phyloP scores from a whole-genome alignment of 2,113 vertebrate species.

The Paradisaea rubra region DNA sequence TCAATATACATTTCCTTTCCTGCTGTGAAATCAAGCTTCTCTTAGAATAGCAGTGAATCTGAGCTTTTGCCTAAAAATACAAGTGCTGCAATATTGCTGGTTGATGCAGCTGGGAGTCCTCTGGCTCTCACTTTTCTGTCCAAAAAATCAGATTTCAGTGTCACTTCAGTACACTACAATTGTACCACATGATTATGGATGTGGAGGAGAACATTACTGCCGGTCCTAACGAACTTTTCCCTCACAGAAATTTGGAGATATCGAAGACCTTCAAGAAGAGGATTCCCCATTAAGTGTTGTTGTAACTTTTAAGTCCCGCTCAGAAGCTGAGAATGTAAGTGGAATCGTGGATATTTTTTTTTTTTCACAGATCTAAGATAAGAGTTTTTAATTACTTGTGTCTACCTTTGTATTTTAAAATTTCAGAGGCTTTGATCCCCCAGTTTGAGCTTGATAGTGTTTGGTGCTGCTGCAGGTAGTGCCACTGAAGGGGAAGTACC shows the following conservation, averaged over 20 bases:
- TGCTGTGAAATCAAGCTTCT: neutral
- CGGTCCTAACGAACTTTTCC: neutral
- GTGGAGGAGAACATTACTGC: neutral
- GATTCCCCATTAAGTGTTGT: constrained; percentile 81
- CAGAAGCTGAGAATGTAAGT: constrained; percentile 87
- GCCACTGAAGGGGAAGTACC: neutral
- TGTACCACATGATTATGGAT: fast-evolving
- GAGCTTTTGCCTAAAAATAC: neutral
- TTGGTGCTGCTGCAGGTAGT: neutral
- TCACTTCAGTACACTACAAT: fast-evolving
- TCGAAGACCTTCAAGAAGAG: constrained; percentile 85
- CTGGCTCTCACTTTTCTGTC: neutral
- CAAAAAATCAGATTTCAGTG: neutral
- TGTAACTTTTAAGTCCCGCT: constrained; percentile 85
- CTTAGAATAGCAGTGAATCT: neutral
- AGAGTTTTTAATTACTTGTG: neutral
- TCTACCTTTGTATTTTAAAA: neutral
- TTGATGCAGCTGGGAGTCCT: neutral
- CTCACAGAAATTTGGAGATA: constrained; percentile 83
- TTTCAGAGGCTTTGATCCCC: neutral
- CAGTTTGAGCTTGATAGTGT: neutral
- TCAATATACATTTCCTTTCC: fast-evolving
- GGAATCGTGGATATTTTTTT: neutral
- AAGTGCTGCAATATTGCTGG: neutral
- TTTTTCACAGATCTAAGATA: neutral